Evolutionary conservation across 2,888 invertebrate genomes (phyloP), one percentile per base, ranked within the genome.

Genomic region (Masnerella sp.): DNA sequence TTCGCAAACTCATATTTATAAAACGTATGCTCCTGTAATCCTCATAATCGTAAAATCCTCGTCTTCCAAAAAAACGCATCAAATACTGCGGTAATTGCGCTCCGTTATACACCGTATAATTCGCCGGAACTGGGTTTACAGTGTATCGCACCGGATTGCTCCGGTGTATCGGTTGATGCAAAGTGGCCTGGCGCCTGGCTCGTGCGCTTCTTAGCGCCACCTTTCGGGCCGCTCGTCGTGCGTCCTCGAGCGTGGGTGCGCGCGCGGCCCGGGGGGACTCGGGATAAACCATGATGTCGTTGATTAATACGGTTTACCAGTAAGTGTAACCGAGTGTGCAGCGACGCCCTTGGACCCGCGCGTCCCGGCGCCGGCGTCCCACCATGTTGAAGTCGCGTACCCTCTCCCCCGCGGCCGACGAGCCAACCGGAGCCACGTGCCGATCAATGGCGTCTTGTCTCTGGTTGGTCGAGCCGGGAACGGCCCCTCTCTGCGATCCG

Each of bases 271-370:
- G 74, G 69, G 70, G 79, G 80, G 77, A 78, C 72, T 80, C 79
- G 80, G 85, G 83, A 86, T 87, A 86, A 87, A 85, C 86, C 85
- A 84, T 85, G 86, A 87, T 86, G 87, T 86, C 86, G 85, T 86
- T 87, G 87, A 87, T 87, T 87, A 87, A 87, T 87, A 87, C 86
- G 86, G 87, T 87, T 87, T 87, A 86, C 85, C 87, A 85, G 87
- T 87, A 87, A 87, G 87, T 87, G 87, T 87, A 87, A 87, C 87
- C 86, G 87, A 87, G 87, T 87, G 87, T 87, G 86, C 83, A 84
- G 85, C 85, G 62, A 76, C 64, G 58, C 68, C 73, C 56, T 61
- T 54, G 76, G 58, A 51, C 70, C 76, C 74, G 62, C 77, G 72
- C 71, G 47, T 51, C 56, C 69, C 70, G 40, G 62, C 74, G 43